Evolutionary conservation across 2,113 vertebrate genomes (phyloP).

Genomic region (Callospermophilus lateralis): DNA sequence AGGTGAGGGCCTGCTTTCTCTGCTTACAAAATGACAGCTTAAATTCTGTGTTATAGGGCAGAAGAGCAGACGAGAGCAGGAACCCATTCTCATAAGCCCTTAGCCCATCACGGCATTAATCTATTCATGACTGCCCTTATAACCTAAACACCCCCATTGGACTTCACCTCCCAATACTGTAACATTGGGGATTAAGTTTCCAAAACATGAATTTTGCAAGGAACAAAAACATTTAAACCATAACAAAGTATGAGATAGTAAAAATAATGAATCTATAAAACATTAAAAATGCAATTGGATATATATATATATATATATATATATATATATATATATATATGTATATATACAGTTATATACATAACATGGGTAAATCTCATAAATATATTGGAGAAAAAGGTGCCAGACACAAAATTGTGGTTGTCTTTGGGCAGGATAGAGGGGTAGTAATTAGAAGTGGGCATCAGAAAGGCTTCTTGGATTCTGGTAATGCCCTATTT

Average conservation of each 20-base stretch:
- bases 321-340: background rate
- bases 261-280: background rate
- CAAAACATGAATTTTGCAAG: background rate
- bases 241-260: background rate
- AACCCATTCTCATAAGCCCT: too few relatives aligned
- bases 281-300: background rate
- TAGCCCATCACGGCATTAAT: background rate
- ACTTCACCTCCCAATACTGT: too few relatives aligned
- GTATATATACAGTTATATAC: background rate
- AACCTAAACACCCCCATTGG: background rate
- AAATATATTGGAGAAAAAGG: background rate
- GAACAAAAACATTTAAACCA: background rate
- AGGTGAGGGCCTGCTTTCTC: background rate
- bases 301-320: too few relatives aligned
- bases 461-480: background rate
- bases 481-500: background rate
- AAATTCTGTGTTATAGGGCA: background rate
- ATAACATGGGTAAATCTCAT: background rate
- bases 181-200: background rate
- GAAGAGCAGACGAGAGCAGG: background rate
- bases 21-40: background rate
- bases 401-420: background rate
- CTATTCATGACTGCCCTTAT: background rate
- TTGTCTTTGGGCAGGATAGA: background rate
- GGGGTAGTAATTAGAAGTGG: background rate